Evolutionary conservation across 1,140 invertebrate genomes (phyloP), one percentile per base, ranked within the genome.

Genomic region (Branchinecta lindahli): DNA sequence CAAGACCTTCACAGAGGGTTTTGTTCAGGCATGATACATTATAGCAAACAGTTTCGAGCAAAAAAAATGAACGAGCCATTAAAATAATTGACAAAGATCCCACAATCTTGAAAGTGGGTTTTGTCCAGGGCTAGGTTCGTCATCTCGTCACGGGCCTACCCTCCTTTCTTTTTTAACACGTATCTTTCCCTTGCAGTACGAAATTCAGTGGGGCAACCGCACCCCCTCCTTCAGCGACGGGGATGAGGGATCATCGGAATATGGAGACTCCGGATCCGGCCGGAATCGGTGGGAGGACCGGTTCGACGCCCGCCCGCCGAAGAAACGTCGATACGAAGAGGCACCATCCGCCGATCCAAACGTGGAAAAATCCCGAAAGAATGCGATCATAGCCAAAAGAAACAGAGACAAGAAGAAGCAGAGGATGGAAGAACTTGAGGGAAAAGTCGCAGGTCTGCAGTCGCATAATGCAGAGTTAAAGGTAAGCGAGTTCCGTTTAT

Each of bases 281-380:
- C 52, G 52, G 12, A 61, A 20, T 20, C 12, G 52, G 18, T 61
- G 52, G 52, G 52, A 61, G 18, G 68, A 69, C 45, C 45, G 46
- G 44, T 71, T 68, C 15, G 66, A 71, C 8, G 45, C 18, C 7
- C 45, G 66, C n/a, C 15, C 45, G 12, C 67, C 83, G 83, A 79
- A 79, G 72, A 72, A 67, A 45, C 45, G 70, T 3, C 70, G 70
- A 47, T 73, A 73, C 66, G 72, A 73, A 15, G 70, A 70, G 8
- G 70, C 71, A 44, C 72, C 71, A 8, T 72, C 67, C 15, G 61
- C 47, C 6, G 72, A 75, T 47, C 74, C 71, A 0, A 66, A 61
- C 7, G 46, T 70, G 45, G 74, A 75, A 65, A 74, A 73, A 20
- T 66, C 45, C 45, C 66, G 74, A 45, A 73, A 70, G 8, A 74